These are phyloP conservation scores for Ectobius pallidus DNA, from an alignment of 2,888 invertebrate genomes.

Conservation along the genomic window DNA sequence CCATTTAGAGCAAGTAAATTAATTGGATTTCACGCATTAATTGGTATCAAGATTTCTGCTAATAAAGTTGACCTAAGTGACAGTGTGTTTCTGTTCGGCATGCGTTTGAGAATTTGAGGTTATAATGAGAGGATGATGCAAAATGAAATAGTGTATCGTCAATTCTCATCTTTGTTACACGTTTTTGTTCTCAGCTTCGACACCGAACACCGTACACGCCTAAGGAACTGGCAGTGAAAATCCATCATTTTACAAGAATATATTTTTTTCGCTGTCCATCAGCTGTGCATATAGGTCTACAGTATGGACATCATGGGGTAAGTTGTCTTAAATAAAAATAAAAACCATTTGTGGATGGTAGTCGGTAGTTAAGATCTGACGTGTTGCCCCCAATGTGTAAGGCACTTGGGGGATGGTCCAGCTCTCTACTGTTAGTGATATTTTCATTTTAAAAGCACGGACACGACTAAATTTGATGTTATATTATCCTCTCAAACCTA, in stretches of 20 bases:
- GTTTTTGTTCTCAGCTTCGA: slow-evolving; percentile 15
- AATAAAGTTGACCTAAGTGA: background rate
- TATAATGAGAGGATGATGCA: slow-evolving; percentile 4
- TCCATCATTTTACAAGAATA: background rate
- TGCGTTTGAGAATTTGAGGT: background rate
- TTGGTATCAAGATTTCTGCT: background rate
- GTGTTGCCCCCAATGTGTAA: no score
- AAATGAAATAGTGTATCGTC: no score
- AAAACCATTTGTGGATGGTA: no score
- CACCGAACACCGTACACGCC: background rate
- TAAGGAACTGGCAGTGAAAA: slow-evolving; percentile 10
- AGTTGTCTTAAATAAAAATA: no score
- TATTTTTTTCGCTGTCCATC: background rate
- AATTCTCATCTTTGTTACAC: no score
- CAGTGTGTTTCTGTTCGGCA: background rate
- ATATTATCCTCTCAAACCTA: no score
- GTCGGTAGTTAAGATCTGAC: no score
- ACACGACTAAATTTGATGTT: no score
- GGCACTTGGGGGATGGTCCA: no score
- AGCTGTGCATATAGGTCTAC: background rate
- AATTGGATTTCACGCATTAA: background rate
- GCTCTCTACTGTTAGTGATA: no score
- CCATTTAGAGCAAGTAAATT: background rate
- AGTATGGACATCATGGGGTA: slow-evolving; percentile 4
- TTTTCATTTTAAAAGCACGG: no score